These are phyloP conservation scores for Achroia grisella DNA, from an alignment of 1,140 invertebrate genomes.

Conservation along the genomic window DNA sequence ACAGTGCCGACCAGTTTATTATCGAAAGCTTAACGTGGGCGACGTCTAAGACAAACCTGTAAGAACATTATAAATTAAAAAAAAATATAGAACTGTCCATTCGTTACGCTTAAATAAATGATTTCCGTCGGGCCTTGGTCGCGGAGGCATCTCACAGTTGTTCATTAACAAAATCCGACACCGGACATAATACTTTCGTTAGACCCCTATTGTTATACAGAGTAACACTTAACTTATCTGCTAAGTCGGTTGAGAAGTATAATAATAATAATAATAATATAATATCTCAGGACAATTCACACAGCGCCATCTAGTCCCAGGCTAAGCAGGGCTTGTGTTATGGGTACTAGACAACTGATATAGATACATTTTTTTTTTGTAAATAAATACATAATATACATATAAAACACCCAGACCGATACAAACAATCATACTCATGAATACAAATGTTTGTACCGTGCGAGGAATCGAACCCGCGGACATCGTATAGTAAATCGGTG, in stretches of 20 bases:
- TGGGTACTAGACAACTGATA: no score
- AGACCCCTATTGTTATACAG: constrained; percentile 46
- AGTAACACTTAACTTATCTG: neutral
- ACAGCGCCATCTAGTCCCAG: no score
- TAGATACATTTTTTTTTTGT: no score
- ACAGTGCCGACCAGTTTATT: constrained; percentile 9
- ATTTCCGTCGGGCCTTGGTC: constrained; percentile 37
- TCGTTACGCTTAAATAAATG: constrained; percentile 53
- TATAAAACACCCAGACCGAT: no score
- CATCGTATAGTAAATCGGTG: no score
- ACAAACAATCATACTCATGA: no score
- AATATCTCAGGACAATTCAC: no score
- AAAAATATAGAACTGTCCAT: constrained; percentile 46
- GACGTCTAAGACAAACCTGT: constrained; percentile 24
- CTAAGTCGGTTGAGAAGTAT: neutral
- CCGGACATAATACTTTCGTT: constrained; percentile 66
- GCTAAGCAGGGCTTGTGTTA: no score
- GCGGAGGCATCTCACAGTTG: constrained; percentile 35
- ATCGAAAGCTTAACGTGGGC: constrained; percentile 19
- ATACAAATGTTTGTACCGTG: no score
- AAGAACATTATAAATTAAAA: constrained; percentile 30
- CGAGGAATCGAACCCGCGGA: no score
- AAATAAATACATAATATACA: no score
- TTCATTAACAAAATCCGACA: constrained; percentile 54
- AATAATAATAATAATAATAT: no score